Conservation (phyloP, 2,113 vertebrate species). For the Oceanites oceanicus region DNA sequence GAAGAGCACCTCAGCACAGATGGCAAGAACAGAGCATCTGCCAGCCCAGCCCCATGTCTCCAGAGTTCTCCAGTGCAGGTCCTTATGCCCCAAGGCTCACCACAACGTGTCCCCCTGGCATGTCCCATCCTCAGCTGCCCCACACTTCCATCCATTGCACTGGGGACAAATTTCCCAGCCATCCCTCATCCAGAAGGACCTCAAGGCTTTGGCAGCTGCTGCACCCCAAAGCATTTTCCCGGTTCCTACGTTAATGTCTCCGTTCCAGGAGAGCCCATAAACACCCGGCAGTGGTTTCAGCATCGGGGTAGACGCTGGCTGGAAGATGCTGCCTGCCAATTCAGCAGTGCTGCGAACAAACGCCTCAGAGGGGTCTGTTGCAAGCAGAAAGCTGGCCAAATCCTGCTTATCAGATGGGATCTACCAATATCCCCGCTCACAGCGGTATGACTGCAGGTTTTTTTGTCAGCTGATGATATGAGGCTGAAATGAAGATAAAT, state of each 20-base stretch:
- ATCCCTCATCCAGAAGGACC: neutral
- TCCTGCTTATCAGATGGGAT: neutral
- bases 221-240: neutral
- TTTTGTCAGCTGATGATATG: neutral
- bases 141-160: neutral
- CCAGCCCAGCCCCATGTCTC: neutral
- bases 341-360: neutral
- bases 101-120: neutral
- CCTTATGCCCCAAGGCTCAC: neutral
- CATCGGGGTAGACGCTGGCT: accelerated
- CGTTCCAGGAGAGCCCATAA: neutral
- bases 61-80: neutral
- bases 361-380: neutral
- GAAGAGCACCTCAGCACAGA: neutral
- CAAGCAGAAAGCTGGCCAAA: neutral
- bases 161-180: accelerated
- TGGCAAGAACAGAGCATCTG: neutral
- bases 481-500: conserved; percentile 52
- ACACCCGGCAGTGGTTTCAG: neutral
- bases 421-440: conserved; percentile 3
- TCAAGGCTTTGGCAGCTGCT: neutral
- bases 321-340: neutral
- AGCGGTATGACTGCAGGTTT: neutral
- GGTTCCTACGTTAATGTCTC: accelerated
- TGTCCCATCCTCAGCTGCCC: neutral